Evolutionary conservation across 2,797 vertebrate species (phyloP).

Genomic region (Brachymystax lenok): DNA sequence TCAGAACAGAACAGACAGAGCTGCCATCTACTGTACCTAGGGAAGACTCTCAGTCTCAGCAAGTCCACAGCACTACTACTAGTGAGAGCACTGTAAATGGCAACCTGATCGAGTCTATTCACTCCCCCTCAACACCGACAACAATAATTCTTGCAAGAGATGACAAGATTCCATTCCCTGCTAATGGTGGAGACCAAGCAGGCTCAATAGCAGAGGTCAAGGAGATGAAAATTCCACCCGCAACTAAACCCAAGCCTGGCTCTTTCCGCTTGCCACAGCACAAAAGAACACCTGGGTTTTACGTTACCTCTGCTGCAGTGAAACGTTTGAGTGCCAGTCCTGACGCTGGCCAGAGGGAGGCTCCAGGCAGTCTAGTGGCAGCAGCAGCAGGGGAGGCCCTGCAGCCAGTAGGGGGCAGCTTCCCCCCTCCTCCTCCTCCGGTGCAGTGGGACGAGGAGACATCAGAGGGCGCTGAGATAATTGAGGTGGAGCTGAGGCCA

Average conservation of each 20-base stretch:
- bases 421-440: slow-evolving; percentile 59
- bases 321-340: slow-evolving; percentile 66
- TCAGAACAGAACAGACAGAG: slow-evolving; percentile 38
- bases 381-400: slow-evolving; percentile 41
- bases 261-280: slow-evolving; percentile 93
- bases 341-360: slow-evolving; percentile 66
- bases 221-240: slow-evolving; percentile 80
- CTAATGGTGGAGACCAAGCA: slow-evolving; percentile 60
- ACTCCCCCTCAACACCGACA: slow-evolving; percentile 31
- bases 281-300: slow-evolving; percentile 85
- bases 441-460: slow-evolving; percentile 42
- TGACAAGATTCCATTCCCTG: slow-evolving; percentile 31
- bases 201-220: slow-evolving; percentile 70
- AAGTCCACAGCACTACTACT: slow-evolving; percentile 34
- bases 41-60: slow-evolving; percentile 44
- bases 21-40: slow-evolving; percentile 42
- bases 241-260: slow-evolving; percentile 87
- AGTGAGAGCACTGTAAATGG: slow-evolving; percentile 57
- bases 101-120: slow-evolving; percentile 46
- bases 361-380: slow-evolving; percentile 57
- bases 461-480: slow-evolving; percentile 30
- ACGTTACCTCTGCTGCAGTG: slow-evolving; percentile 89
- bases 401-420: slow-evolving; percentile 38
- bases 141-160: slow-evolving; percentile 29
- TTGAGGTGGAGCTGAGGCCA: slow-evolving; percentile 23